Conservation (phyloP, 2,888 invertebrate genomes). For the Drosophila incognita region DNA sequence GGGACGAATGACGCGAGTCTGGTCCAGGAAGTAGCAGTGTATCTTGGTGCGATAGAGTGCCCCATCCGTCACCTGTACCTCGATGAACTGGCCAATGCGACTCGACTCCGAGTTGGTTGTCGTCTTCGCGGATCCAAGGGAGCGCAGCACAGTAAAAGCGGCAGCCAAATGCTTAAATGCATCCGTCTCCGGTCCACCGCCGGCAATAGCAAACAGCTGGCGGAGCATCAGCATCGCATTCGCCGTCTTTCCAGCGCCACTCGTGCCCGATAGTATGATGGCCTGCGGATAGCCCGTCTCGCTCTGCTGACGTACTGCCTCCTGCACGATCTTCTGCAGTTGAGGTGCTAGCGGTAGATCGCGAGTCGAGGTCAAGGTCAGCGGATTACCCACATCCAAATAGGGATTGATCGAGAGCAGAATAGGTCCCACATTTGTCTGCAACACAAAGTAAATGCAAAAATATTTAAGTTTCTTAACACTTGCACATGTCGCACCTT, state of each 20-base stretch:
- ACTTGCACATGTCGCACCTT: not conserved
- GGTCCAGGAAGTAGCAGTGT: constrained; percentile 97
- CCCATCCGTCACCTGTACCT: constrained; percentile 97
- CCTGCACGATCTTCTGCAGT: constrained; percentile 94
- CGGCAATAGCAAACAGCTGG: constrained; percentile 96
- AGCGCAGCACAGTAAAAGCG: constrained; percentile 96
- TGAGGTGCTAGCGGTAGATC: constrained; percentile 91
- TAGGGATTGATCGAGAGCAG: constrained; percentile 95
- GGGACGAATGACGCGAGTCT: constrained; percentile 95
- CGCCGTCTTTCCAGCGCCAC: constrained; percentile 97
- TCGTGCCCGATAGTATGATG: constrained; percentile 95
- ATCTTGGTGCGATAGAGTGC: constrained; percentile 97
- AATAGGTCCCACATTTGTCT: constrained; percentile 97
- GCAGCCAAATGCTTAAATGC: constrained; percentile 98
- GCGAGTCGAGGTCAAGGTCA: constrained; percentile 93
- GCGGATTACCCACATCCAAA: constrained; percentile 93
- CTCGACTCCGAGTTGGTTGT: constrained; percentile 96
- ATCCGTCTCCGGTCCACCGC: constrained; percentile 97
- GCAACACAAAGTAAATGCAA: constrained; percentile 77
- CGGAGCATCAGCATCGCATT: constrained; percentile 95
- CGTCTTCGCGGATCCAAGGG: constrained; percentile 96
- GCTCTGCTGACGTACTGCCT: constrained; percentile 96
- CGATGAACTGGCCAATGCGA: constrained; percentile 97
- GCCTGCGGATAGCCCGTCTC: constrained; percentile 98
- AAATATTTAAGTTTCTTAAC: not conserved